A percentile compares a stretch with the other conserved stretches of the same genome.
phyloP scores from a whole-genome alignment of 2,888 invertebrate genomes.

The Autographa pulchrina region DNA sequence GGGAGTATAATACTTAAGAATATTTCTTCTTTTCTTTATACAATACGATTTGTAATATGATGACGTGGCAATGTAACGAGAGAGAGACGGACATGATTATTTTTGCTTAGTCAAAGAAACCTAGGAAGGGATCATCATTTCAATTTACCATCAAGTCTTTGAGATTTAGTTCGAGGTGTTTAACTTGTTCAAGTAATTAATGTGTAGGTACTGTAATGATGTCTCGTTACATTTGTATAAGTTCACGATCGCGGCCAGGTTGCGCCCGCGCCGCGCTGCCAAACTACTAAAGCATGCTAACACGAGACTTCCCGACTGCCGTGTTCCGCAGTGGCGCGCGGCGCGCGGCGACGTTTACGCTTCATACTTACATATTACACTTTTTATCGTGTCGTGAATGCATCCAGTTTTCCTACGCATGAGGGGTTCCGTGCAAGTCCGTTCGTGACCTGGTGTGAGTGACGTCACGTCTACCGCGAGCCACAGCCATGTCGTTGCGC shows the following conservation, averaged over 20 bases:
- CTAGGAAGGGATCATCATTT: neutral
- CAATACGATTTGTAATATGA: too few species aligned
- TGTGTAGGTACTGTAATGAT: conserved; percentile 50
- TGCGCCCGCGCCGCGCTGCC: conserved; percentile 22
- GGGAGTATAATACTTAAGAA: too few species aligned
- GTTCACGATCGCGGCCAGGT: conserved; percentile 25
- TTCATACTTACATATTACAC: conserved; percentile 71
- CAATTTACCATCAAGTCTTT: conserved; percentile 11
- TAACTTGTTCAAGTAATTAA: conserved; percentile 29
- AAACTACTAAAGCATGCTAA: conserved; percentile 34
- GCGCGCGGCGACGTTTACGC: conserved; percentile 62
- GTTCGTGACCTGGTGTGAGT: conserved; percentile 75
- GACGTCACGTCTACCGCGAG: conserved; percentile 82
- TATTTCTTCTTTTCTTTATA: too few species aligned
- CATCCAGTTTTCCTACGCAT: conserved; percentile 84
- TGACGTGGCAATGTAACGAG: conserved; percentile 12
- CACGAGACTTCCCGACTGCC: conserved; percentile 50
- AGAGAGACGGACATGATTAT: conserved; percentile 13
- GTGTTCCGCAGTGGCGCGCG: conserved; percentile 64
- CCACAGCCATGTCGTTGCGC: conserved; percentile 80
- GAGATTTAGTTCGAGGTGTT: conserved; percentile 26
- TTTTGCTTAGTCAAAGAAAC: neutral
- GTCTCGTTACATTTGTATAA: conserved; percentile 28
- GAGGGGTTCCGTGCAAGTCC: conserved; percentile 78
- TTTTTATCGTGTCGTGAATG: conserved; percentile 74